Percentiles rank a stretch among this genome's conserved stretches.
Evolutionary conservation across 2,888 invertebrate genomes (phyloP).

Genomic region (Mesorhabditis belari): DNA sequence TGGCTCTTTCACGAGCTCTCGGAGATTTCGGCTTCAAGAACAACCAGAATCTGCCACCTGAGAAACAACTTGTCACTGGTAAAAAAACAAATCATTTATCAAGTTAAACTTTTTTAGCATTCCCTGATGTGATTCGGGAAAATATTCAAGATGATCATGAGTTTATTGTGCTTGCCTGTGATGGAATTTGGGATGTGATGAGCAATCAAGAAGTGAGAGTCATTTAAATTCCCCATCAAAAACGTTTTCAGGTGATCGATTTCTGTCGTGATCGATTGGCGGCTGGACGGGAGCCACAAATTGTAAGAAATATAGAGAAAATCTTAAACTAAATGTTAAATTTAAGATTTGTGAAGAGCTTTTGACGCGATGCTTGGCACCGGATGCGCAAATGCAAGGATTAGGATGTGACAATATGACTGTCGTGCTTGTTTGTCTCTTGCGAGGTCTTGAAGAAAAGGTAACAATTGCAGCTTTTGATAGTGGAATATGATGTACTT

Average conservation of each 20-base stretch:
- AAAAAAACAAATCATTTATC: neutral
- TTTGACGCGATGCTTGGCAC: conserved; percentile 87
- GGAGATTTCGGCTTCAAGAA: conserved; percentile 95
- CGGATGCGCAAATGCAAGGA: conserved; percentile 91
- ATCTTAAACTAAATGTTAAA: neutral
- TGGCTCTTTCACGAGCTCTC: conserved; percentile 87
- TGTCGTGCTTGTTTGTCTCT: conserved; percentile 53
- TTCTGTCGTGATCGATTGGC: conserved; percentile 79
- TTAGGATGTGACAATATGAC: conserved; percentile 98
- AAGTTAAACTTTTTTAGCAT: conserved; percentile 62
- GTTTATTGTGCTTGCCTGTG: conserved; percentile 91
- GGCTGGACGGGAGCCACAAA: conserved; percentile 77
- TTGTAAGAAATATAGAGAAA: conserved; percentile 54
- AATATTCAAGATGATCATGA: conserved; percentile 83
- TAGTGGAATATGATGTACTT: neutral
- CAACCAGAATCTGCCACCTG: conserved; percentile 74
- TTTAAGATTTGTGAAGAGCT: conserved; percentile 81
- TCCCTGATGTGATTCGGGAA: conserved; percentile 79
- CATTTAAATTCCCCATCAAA: neutral
- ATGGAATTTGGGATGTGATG: conserved; percentile 98
- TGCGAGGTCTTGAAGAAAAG: neutral
- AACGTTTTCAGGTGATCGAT: conserved; percentile 64
- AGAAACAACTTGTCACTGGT: conserved; percentile 97
- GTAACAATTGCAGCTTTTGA: neutral
- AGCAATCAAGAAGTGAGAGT: conserved; percentile 69